phyloP scores from a whole-genome alignment of 1,140 invertebrate genomes.

The Antheraea mylitta region DNA sequence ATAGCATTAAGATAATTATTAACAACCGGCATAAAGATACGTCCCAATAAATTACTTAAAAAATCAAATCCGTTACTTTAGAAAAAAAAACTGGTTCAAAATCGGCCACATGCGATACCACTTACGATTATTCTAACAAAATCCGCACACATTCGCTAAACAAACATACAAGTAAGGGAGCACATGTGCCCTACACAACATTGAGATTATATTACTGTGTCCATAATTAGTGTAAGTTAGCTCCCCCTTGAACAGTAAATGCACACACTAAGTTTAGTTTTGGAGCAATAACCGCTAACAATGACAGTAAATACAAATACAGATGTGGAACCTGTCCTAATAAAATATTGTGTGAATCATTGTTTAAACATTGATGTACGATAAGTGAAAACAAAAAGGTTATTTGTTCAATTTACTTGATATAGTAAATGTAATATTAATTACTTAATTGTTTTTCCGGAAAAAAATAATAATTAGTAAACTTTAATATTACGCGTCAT shows the following conservation, averaged over 20 bases:
- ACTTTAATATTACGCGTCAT: background rate
- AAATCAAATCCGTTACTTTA: too few species aligned
- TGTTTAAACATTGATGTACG: slow-evolving; percentile 9
- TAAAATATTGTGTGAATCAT: slow-evolving; percentile 10
- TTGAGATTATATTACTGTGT: slow-evolving; percentile 15
- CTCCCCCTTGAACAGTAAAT: background rate
- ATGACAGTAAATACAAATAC: slow-evolving; percentile 13
- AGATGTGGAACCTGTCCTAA: slow-evolving; percentile 6
- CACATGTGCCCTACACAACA: background rate
- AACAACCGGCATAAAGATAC: too few species aligned
- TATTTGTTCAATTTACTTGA: background rate
- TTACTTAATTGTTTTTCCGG: background rate
- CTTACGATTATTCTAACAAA: background rate
- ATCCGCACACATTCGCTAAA: background rate
- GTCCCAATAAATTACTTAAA: background rate
- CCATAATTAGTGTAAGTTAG: slow-evolving; percentile 15
- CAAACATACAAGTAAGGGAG: background rate
- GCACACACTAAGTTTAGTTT: slow-evolving; percentile 12
- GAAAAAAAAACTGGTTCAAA: too few species aligned
- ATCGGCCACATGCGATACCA: too few species aligned
- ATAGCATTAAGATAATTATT: too few species aligned
- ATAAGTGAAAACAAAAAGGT: slow-evolving; percentile 7
- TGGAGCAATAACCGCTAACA: slow-evolving; percentile 18
- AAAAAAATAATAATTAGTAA: background rate
- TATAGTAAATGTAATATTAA: background rate